Conservation (phyloP, 2,113 vertebrate species). For the Oncorhynchus masou region DNA sequence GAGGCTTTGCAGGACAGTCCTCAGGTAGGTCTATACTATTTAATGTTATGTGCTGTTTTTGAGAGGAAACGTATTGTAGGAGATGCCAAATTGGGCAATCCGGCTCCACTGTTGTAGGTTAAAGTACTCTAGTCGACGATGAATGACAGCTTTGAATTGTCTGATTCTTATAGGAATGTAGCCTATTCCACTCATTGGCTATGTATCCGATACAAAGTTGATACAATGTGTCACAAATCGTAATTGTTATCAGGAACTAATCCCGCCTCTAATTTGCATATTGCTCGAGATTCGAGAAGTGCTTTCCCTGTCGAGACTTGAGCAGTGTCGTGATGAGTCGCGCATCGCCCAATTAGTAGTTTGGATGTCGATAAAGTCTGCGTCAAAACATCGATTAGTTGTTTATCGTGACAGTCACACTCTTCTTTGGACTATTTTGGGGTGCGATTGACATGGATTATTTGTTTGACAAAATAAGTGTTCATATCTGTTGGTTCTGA, state of each 20-base stretch:
- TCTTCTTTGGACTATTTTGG: not conserved
- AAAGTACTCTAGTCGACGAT: constrained; percentile 36
- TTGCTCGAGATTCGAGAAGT: not conserved
- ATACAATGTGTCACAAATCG: not conserved
- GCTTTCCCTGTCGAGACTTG: not conserved
- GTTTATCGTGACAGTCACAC: not conserved
- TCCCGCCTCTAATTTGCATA: constrained; percentile 14
- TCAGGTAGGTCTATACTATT: constrained; percentile 78
- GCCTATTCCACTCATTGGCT: not conserved
- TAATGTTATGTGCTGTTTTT: not conserved
- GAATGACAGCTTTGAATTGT: constrained; percentile 48
- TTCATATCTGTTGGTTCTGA: not conserved
- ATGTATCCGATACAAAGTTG: not conserved
- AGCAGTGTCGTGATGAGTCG: not conserved
- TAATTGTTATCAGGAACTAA: not conserved
- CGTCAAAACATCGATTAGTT: not conserved
- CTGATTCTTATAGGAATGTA: constrained; percentile 25
- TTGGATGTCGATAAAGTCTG: too few species aligned
- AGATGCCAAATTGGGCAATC: constrained; percentile 14
- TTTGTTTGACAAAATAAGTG: not conserved
- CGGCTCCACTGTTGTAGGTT: constrained; percentile 18
- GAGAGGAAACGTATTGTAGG: not conserved
- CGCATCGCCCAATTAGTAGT: not conserved
- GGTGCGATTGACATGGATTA: not conserved
- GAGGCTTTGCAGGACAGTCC: constrained; percentile 96